Evolutionary conservation across 2,888 invertebrate genomes (phyloP).

Genomic region (Sturmia bella): DNA sequence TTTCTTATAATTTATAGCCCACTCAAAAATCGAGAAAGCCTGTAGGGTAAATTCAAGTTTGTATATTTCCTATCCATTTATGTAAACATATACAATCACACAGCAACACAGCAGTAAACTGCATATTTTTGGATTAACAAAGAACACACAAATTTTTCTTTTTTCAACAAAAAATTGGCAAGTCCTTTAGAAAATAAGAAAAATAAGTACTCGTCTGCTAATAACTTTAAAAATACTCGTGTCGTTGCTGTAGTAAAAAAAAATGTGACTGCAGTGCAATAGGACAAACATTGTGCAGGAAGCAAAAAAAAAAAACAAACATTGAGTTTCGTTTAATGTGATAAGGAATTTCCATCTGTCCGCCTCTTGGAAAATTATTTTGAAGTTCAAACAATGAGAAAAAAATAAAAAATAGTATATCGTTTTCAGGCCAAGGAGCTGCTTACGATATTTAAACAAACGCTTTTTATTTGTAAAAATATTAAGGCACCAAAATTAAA

Average conservation of each 20-base stretch:
- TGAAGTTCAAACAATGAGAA: too few species aligned
- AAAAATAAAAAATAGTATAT: neutral
- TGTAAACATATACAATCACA: too few species aligned
- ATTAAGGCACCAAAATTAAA: too few species aligned
- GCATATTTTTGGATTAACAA: slow-evolving; percentile 38
- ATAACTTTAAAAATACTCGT: slow-evolving; percentile 34
- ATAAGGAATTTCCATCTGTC: too few species aligned
- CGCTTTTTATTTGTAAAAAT: too few species aligned
- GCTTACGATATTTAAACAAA: too few species aligned
- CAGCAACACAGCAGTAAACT: neutral
- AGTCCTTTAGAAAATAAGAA: slow-evolving; percentile 16
- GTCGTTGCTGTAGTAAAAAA: slow-evolving; percentile 35
- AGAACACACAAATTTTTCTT: neutral
- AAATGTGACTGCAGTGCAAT: slow-evolving; percentile 46
- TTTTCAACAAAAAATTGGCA: slow-evolving; percentile 43
- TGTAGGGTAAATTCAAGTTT: too few species aligned
- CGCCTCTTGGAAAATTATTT: too few species aligned
- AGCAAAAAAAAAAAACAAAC: slow-evolving; percentile 1
- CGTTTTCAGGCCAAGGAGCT: too few species aligned
- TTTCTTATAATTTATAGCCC: too few species aligned
- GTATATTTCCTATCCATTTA: too few species aligned
- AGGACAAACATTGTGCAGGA: slow-evolving; percentile 8
- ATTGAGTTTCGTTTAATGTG: slow-evolving; percentile 1
- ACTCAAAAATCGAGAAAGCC: too few species aligned
- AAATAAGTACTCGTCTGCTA: slow-evolving; percentile 40